phyloP scores from a whole-genome alignment of 2,113 vertebrate species.

The Buteo buteo region DNA sequence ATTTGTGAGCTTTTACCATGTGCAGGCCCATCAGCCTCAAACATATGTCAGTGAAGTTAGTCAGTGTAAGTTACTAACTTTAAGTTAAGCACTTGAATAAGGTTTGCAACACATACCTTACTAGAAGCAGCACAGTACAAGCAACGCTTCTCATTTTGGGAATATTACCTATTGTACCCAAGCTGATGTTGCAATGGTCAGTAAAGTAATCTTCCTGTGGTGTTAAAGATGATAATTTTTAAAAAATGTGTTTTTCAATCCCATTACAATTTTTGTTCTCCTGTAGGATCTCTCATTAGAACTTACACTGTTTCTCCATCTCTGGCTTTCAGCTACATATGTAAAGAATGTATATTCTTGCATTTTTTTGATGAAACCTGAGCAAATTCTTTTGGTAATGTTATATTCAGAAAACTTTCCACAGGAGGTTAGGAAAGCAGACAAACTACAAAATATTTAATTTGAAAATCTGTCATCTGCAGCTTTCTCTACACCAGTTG shows the following conservation, averaged over 20 bases:
- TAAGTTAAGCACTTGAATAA: background rate
- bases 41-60: background rate
- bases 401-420: background rate
- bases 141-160: background rate
- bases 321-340: background rate
- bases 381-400: background rate
- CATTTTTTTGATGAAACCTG: background rate
- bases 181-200: background rate
- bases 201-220: background rate
- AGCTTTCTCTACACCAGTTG: background rate
- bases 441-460: background rate
- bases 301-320: background rate
- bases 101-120: background rate
- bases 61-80: background rate
- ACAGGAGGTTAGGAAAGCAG: background rate
- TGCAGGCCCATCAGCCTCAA: background rate
- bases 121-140: background rate
- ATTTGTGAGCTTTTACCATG: background rate
- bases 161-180: background rate
- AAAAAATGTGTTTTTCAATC: background rate
- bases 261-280: background rate
- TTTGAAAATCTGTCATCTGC: background rate
- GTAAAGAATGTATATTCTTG: background rate
- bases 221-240: background rate
- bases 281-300: background rate